Conservation (phyloP, 2,888 invertebrate genomes). For the Sphaerolaimus hirsutus region DNA sequence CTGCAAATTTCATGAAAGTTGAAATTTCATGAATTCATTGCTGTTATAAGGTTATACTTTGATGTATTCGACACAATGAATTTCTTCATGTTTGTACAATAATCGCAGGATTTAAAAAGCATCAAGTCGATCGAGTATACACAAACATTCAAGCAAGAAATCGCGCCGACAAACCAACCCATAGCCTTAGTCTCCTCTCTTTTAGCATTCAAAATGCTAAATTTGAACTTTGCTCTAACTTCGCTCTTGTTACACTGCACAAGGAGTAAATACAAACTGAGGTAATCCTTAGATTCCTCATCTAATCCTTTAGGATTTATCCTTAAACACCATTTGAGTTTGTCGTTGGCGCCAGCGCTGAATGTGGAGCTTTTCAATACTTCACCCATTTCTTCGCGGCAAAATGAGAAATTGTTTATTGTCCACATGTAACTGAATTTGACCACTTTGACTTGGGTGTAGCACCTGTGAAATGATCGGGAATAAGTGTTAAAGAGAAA, state of each 20-base stretch:
- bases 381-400: constrained; percentile 99
- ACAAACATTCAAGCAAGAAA: too few species aligned
- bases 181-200: constrained; percentile 99
- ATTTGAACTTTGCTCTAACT: constrained; percentile 99
- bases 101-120: too few species aligned
- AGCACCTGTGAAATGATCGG: too few species aligned
- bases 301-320: constrained; percentile 98
- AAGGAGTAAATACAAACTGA: constrained; percentile 88
- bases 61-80: too few species aligned
- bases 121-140: too few species aligned
- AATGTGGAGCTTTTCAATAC: constrained; percentile 95
- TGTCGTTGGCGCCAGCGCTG: constrained; percentile 89
- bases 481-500: too few species aligned
- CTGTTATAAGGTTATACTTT: too few species aligned
- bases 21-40: too few species aligned
- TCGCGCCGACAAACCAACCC: constrained; percentile 52
- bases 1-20: too few species aligned
- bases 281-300: constrained; percentile 99
- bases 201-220: constrained; percentile 98
- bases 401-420: constrained; percentile 99
- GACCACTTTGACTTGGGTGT: constrained; percentile 98
- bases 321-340: constrained; percentile 97
- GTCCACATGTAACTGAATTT: constrained; percentile 99
- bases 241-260: constrained; percentile 99
- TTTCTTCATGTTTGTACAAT: too few species aligned